These are phyloP conservation scores for Orthosia gracilis DNA, from an alignment of 2,888 invertebrate species.

Conservation along the genomic window DNA sequence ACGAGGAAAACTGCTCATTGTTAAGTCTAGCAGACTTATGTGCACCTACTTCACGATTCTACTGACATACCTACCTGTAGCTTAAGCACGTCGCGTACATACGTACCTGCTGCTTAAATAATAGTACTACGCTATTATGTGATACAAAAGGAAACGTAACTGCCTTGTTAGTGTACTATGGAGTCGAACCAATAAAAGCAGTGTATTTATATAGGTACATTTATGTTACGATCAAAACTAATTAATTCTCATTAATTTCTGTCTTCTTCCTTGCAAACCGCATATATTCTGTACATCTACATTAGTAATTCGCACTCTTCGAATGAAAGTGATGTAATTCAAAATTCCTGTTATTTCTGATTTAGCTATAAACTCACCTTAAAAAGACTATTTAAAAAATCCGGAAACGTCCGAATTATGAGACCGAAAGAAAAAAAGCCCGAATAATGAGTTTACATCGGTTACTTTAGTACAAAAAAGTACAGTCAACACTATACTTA, in stretches of 20 bases:
- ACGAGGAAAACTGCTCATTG: slow-evolving; percentile 81
- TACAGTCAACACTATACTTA: too few relatives aligned
- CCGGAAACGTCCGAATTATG: too few relatives aligned
- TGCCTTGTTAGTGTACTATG: slow-evolving; percentile 41
- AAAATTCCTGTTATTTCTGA: too few relatives aligned
- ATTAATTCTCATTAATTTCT: not conserved
- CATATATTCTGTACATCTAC: too few relatives aligned
- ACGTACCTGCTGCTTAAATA: slow-evolving; percentile 60
- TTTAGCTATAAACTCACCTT: too few relatives aligned
- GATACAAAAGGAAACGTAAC: slow-evolving; percentile 58
- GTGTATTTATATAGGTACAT: slow-evolving; percentile 23
- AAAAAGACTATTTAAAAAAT: too few relatives aligned
- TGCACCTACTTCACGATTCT: slow-evolving; percentile 57
- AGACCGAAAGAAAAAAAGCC: too few relatives aligned
- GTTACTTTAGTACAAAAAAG: too few relatives aligned
- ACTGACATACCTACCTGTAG: slow-evolving; percentile 56
- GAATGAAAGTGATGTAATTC: too few relatives aligned
- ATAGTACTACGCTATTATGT: slow-evolving; percentile 58
- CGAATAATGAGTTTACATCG: too few relatives aligned
- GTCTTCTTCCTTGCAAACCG: not conserved
- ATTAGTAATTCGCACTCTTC: too few relatives aligned
- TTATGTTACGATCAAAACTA: not conserved
- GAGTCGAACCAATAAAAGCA: slow-evolving; percentile 50
- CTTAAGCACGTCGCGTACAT: slow-evolving; percentile 57
- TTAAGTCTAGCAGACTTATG: slow-evolving; percentile 66